phyloP scores from a whole-genome alignment of 2,113 vertebrate species.

The Isichthys henryi region DNA sequence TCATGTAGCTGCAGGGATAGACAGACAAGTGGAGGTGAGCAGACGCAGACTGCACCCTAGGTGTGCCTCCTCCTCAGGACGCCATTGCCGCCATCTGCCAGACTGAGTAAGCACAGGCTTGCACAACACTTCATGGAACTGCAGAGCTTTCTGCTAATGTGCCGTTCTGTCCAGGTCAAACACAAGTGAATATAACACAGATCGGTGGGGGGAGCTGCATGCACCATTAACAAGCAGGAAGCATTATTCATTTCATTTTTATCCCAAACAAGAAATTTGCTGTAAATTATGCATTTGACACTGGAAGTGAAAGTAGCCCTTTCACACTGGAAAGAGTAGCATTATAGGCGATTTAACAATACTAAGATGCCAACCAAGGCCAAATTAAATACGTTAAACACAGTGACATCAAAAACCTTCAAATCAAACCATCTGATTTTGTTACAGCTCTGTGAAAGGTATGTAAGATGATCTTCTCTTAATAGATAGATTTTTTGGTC shows the following conservation, averaged over 20 bases:
- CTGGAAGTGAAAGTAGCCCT: not conserved
- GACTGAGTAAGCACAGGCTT: not conserved
- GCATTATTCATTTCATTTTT: not conserved
- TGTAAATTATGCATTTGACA: not conserved
- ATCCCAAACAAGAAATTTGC: not conserved
- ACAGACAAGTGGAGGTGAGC: not conserved
- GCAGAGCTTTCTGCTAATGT: not conserved
- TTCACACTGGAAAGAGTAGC: not conserved
- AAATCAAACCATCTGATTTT: not conserved
- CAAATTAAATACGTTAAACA: conserved; percentile 4
- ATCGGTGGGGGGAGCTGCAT: not conserved
- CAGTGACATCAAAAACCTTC: not conserved
- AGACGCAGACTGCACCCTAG: not conserved
- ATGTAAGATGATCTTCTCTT: not conserved
- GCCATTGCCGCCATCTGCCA: not conserved
- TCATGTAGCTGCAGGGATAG: conserved; percentile 77
- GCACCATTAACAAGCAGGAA: not conserved
- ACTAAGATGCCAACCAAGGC: not conserved
- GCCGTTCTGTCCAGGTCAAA: not conserved
- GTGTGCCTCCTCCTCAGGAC: too few species aligned
- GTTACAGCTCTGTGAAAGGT: not conserved
- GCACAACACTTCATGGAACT: not conserved
- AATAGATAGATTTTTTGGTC: not conserved
- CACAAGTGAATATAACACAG: not conserved
- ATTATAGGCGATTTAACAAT: not conserved